Conservation (phyloP, 2,113 vertebrate genomes). For the Indicator indicator region DNA sequence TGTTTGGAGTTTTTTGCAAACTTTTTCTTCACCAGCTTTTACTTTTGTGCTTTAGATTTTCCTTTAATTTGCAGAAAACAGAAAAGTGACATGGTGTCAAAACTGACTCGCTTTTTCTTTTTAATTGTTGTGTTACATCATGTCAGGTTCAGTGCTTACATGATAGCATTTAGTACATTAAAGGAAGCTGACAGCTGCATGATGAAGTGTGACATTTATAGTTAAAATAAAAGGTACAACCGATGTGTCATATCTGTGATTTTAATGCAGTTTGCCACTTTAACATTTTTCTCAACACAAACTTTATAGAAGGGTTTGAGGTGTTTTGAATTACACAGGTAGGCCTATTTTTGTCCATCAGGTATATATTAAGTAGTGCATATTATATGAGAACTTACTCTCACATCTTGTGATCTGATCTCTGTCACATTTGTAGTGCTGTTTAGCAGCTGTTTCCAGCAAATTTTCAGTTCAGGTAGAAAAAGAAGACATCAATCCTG, state of each 20-base stretch:
- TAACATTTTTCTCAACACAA: conserved; percentile 49
- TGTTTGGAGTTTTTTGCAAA: not conserved
- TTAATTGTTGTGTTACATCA: conserved; percentile 65
- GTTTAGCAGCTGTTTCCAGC: not conserved
- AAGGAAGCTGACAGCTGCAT: conserved; percentile 64
- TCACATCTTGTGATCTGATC: not conserved
- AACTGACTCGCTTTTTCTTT: conserved; percentile 49
- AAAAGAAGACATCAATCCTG: not conserved
- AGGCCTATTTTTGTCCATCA: not conserved
- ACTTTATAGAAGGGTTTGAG: not conserved
- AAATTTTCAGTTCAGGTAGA: not conserved
- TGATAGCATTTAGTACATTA: conserved; percentile 54
- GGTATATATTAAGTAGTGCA: not conserved
- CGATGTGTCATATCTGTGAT: conserved; percentile 47
- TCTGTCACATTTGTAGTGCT: not conserved
- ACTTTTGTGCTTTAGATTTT: conserved; percentile 7
- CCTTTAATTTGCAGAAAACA: conserved; percentile 24
- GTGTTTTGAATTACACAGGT: not conserved
- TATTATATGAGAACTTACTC: not conserved
- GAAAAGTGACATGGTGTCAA: conserved; percentile 12
- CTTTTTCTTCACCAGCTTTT: not conserved
- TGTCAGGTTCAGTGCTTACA: conserved; percentile 42
- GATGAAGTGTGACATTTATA: conserved; percentile 71
- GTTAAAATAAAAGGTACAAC: conserved; percentile 64
- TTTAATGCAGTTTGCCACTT: conserved; percentile 61